Conservation (phyloP, 2,888 invertebrate genomes). For the Hedya salicella region DNA sequence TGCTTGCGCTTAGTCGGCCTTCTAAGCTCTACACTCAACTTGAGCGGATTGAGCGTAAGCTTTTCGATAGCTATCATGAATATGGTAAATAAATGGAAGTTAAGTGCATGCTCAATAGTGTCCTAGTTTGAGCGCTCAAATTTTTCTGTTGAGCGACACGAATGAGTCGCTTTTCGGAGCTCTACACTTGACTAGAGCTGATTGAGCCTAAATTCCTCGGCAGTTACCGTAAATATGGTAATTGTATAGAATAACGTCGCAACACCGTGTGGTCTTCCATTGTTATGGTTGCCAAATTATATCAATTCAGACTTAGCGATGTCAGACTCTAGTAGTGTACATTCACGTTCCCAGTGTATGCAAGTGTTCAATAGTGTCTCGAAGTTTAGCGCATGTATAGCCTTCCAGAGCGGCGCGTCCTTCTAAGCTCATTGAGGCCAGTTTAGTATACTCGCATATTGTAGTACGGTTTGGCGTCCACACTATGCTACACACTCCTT, state of each 20-base stretch:
- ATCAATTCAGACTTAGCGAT: too few species aligned
- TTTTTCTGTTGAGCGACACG: conserved; percentile 95
- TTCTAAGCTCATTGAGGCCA: conserved; percentile 93
- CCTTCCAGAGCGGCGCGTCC: conserved; percentile 96
- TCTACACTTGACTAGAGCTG: conserved; percentile 93
- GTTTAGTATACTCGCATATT: too few species aligned
- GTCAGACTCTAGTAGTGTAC: too few species aligned
- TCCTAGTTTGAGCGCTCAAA: conserved; percentile 86
- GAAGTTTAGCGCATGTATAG: conserved; percentile 86
- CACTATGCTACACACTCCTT: too few species aligned
- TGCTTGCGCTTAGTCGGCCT: conserved; percentile 97
- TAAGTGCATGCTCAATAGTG: too few species aligned
- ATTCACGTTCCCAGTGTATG: too few species aligned
- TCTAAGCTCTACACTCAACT: conserved; percentile 95
- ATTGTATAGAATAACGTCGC: conserved; percentile 61
- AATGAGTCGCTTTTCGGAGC: conserved; percentile 97
- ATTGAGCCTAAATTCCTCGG: conserved; percentile 89
- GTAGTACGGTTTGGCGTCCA: too few species aligned
- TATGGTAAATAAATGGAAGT: conserved; percentile 84
- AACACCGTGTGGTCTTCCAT: too few species aligned
- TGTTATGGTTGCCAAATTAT: too few species aligned
- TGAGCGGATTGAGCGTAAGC: conserved; percentile 87
- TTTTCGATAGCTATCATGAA: conserved; percentile 87
- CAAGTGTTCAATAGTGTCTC: conserved; percentile 85
- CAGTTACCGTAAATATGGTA: conserved; percentile 86